phyloP scores from a whole-genome alignment of 2,888 invertebrate genomes.

The Erannis defoliaria region DNA sequence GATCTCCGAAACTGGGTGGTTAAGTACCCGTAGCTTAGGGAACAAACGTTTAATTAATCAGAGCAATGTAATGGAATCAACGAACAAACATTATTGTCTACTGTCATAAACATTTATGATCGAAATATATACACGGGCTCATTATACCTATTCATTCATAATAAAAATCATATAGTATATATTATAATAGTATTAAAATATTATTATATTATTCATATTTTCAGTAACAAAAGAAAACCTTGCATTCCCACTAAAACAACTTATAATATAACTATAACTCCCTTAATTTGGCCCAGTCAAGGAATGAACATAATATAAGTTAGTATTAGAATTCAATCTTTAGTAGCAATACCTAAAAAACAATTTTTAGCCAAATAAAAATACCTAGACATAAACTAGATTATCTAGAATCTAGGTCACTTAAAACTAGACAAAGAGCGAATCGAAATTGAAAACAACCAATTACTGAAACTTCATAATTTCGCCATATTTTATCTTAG shows the following conservation, averaged over 20 bases:
- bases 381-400: constrained; percentile 1
- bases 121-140: no score
- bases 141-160: no score
- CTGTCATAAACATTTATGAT: no score
- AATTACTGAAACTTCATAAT: background rate
- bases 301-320: background rate
- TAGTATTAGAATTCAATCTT: background rate
- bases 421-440: constrained; percentile 6
- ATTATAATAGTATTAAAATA: background rate
- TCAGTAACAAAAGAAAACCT: constrained; percentile 13
- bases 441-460: constrained; percentile 5
- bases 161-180: no score
- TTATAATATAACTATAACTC: background rate
- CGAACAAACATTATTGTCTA: no score
- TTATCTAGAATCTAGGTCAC: constrained; percentile 5
- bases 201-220: background rate
- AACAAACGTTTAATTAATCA: no score
- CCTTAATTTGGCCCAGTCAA: background rate
- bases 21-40: no score
- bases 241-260: background rate
- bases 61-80: no score
- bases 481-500: constrained; percentile 6
- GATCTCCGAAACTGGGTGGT: no score
- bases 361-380: background rate
- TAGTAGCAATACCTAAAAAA: background rate